These are phyloP conservation scores for Neosilurus hyrtlii DNA, from an alignment of 2,797 vertebrate genomes.

Conservation along the genomic window DNA sequence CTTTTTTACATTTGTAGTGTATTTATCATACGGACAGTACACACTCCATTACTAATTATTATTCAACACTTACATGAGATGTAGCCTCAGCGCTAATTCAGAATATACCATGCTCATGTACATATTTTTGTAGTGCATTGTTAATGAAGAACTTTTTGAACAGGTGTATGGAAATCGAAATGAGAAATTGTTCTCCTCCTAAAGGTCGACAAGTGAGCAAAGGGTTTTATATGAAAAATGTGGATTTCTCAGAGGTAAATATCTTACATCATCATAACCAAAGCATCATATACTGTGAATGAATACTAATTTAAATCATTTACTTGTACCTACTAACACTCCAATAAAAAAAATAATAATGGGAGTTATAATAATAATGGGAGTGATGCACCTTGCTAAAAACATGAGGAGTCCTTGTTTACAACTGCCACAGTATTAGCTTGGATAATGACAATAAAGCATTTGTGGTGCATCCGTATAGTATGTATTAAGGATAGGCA, in stretches of 20 bases:
- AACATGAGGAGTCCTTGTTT: neutral
- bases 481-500: neutral
- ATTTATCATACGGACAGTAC: neutral
- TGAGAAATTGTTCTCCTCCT: constrained; percentile 41
- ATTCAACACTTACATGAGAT: neutral
- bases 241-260: neutral
- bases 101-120: neutral
- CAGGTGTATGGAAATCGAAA: constrained; percentile 35
- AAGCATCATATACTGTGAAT: neutral
- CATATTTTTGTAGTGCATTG: neutral
- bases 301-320: neutral
- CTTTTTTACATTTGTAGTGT: too few relatives aligned
- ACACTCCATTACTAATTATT: neutral
- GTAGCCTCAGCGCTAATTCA: neutral
- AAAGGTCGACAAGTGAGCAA: too few relatives aligned
- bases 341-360: neutral
- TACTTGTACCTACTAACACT: neutral
- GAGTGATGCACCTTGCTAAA: neutral
- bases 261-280: neutral
- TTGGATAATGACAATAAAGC: neutral
- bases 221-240: neutral
- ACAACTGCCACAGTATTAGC: neutral
- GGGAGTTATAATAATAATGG: neutral
- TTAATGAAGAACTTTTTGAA: neutral
- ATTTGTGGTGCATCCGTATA: neutral